phyloP scores from a whole-genome alignment of 2,888 invertebrate species.

The Andrena minutula region DNA sequence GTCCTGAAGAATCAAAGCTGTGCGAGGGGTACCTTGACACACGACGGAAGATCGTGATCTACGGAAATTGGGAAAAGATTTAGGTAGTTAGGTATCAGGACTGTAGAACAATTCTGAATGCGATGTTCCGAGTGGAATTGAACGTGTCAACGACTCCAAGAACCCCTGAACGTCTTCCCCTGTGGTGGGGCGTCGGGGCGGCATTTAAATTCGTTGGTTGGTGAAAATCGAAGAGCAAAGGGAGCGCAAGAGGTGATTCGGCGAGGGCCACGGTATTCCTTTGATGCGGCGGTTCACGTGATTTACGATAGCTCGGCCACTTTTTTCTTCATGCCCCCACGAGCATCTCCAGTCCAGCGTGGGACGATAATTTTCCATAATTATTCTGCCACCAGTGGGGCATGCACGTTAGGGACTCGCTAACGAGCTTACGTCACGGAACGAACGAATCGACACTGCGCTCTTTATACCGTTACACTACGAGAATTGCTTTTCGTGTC shows the following conservation, averaged over 20 bases:
- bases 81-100: too few species aligned
- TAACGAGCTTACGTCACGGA: conserved; percentile 70
- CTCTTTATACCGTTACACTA: conserved; percentile 49
- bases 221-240: conserved; percentile 22
- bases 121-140: background rate
- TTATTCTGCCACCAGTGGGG: conserved; percentile 67
- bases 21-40: background rate
- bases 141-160: background rate
- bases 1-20: background rate
- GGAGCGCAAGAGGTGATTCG: background rate
- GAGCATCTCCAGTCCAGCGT: conserved; percentile 59
- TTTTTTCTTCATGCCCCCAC: conserved; percentile 30
- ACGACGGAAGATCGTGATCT: background rate
- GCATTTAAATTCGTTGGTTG: conserved; percentile 4
- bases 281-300: conserved; percentile 47
- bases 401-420: conserved; percentile 61
- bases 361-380: conserved; percentile 70
- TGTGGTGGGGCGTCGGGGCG: background rate
- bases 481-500: conserved; percentile 64
- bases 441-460: conserved; percentile 60
- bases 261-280: conserved; percentile 19
- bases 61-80: too few species aligned
- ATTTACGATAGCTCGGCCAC: conserved; percentile 45
- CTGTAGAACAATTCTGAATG: background rate
- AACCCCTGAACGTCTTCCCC: background rate